Evolutionary conservation across 2,797 vertebrate genomes (phyloP), one percentile per base, ranked within the genome.

Genomic region (Eulemur rubriventer): DNA sequence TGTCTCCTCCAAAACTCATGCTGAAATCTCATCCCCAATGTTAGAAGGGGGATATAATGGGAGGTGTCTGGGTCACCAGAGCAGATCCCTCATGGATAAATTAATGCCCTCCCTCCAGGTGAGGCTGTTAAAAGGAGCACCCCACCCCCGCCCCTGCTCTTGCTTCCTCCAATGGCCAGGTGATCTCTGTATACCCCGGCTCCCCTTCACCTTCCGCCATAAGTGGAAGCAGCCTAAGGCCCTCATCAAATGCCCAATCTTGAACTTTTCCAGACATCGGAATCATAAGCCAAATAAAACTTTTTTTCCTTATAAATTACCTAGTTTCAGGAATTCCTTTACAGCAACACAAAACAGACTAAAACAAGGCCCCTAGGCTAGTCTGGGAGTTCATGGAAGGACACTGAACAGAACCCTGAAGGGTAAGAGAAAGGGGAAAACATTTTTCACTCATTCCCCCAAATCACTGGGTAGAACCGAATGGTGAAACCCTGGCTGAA

Each of bases 391-490:
- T 33, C 9, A 6, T 0, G 2, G 26, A 16, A 12, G 38, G 14
- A 83, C 46, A 26, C 0, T 18, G 35, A 69, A 38, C 11, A 82
- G 35, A 59, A 52, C 16, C 46, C 35, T 26, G 10, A 70, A 20
- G 20, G 18, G 16, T 35, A 87, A 69, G 50, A 80, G 18, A 96
- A 79, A 46, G 24, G 16, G 1, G 11, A 14, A 1, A 63, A 72
- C 41, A 67, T 20, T 90, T 92, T 76, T 33, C 70, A 48, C 22
- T 90, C 11, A 11, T 52, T 86, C 46, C 80, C 82, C 65, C 57
- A 46, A 28, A 75, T 41, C 14, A 72, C 6, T 63, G 38, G 2
- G 0, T 50, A 41, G 24, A 80, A 91, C 5, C 12, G 70, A 93
- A 91, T 20, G 57, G n/a, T n/a, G 46, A 94, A 76, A 67, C 35